A percentile compares a stretch with the other conserved stretches of the same genome.
Conservation (phyloP, 2,113 vertebrate species). For the Nibea coibor region DNA sequence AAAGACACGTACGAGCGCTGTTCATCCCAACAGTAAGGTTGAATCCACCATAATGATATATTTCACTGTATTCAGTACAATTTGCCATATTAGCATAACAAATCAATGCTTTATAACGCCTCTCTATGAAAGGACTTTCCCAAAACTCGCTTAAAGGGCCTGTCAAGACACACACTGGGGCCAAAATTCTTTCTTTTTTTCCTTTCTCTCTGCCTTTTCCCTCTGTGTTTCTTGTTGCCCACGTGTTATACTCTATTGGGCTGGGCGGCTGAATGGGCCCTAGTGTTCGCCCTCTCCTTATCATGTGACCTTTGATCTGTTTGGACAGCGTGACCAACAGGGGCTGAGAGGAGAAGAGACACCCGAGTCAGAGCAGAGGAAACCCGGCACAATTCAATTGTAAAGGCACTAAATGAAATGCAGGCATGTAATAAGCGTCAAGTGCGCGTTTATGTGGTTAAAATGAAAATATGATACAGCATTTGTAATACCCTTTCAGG, state of each 20-base stretch:
- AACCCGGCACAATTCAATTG: slow-evolving; percentile 5
- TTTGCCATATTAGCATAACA: slow-evolving; percentile 48
- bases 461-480: background rate
- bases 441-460: background rate
- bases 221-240: slow-evolving; percentile 57
- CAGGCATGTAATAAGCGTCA: background rate
- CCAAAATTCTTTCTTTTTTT: slow-evolving; percentile 37
- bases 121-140: slow-evolving; percentile 41
- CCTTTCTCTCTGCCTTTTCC: slow-evolving; percentile 40
- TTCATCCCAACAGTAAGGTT: background rate
- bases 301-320: slow-evolving; percentile 83
- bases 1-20: background rate
- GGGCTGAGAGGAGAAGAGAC: slow-evolving; percentile 43
- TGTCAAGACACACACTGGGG: slow-evolving; percentile 54
- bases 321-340: slow-evolving; percentile 80
- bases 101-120: slow-evolving; percentile 44
- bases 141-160: slow-evolving; percentile 39
- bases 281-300: slow-evolving; percentile 78
- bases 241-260: slow-evolving; percentile 60
- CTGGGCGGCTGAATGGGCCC: slow-evolving; percentile 67
- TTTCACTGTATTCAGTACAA: slow-evolving; percentile 28
- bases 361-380: slow-evolving; percentile 33
- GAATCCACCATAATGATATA: slow-evolving; percentile 12
- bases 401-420: background rate
- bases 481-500: background rate